Base-by-base conservation (phyloP, 2,113 vertebrate genomes). In the Candoia aspera region DNA sequence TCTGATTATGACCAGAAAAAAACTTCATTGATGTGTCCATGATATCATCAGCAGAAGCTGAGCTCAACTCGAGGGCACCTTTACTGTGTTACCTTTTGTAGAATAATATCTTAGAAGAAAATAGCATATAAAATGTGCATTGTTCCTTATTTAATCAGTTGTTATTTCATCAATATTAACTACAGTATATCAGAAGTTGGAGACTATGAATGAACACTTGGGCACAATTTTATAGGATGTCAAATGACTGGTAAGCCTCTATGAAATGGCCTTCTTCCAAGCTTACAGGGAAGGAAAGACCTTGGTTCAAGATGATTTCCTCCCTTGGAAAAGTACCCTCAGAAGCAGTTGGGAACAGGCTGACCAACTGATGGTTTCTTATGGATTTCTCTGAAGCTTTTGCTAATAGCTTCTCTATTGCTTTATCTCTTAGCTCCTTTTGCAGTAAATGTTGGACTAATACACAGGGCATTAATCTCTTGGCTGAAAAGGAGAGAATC, bases 321-420 rank as follows among this genome's bases (percentile, higher is more conserved):
- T 85, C 90, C 90, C 42, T 3, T 42, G 42, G 42, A 12, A 89
- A 94, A 94, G 93, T 89, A 8, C 62, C 59, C 68, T 62, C 88
- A 2, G 93, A 94, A 93, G 93, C 91, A 92, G 84, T 84, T 90
- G 92, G 91, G 91, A 94, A 90, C 33, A 4, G 85, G 92, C 79
- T 93, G 88, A 91, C 90, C 29, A 42, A 3, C 42, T 42, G 92
- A 92, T 95, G 94, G 88, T 86, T 95, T 96, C 93, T 96, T 33
- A 1, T 92, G 92, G 92, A 90, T 93, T 96, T 96, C 95, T 95
- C 93, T 83, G 83, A 94, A 95, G 94, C 91, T 95, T 62, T 29
- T 96, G 92, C 91, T 91, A 0, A 96, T 96, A 96, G 95, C 94
- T 95, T 95, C 94, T 96, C 96, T 96, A 37, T 95, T 53, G 93